Base-by-base conservation (phyloP, 2,797 vertebrate species). In the Morus bassanus region DNA sequence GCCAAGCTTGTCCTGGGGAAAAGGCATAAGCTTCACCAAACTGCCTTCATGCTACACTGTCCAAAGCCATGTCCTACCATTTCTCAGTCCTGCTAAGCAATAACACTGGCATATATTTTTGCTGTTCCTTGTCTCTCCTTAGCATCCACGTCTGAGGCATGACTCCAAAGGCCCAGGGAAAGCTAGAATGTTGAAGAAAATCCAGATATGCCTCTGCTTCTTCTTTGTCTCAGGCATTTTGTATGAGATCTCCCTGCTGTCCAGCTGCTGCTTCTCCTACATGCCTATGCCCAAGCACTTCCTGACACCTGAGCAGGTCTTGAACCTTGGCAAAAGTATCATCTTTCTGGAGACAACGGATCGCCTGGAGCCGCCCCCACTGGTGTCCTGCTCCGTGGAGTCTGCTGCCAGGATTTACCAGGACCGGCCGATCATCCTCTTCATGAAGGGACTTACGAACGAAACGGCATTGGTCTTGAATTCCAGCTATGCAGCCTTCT, bases 321-420 rank as follows among this genome's bases (percentile, higher is more conserved):
- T 98, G 94, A 91, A 70, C 80, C 83, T 91, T 0, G 96, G 97
- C 18, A 97, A 57, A 33, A 93, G 96, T 86, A 98, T 98, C 23
- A 97, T 98, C 78, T 98, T 98, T 76, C 85, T 98, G 85, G 98
- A 98, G 93, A 98, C 97, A 0, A 98, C 98, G 0, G 97, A 98
- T 61, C 97, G 95, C 10, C 57, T 96, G 59, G 96, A 98, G 75
- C 98, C 97, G 0, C 67, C 97, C 11, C 92, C 97, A 0, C 86
- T 98, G 81, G 97, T 98, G 68, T 97, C 97, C 17, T 98, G 98
- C 50, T 98, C 98, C 0, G 96, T 98, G 80, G 98, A 98, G 61
- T 98, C 98, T 10, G 98, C 98, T 2, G 97, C 98, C 74, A 97
- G 95, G 74, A 97, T 96, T 23, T 98, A 98, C 45, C 95, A 86